Evolutionary conservation across 30 jellyfish, hydroid and myxozoan genomes (phyloP), one percentile per base, ranked within the genome.

Genomic region (Turritopsis dohrnii): DNA sequence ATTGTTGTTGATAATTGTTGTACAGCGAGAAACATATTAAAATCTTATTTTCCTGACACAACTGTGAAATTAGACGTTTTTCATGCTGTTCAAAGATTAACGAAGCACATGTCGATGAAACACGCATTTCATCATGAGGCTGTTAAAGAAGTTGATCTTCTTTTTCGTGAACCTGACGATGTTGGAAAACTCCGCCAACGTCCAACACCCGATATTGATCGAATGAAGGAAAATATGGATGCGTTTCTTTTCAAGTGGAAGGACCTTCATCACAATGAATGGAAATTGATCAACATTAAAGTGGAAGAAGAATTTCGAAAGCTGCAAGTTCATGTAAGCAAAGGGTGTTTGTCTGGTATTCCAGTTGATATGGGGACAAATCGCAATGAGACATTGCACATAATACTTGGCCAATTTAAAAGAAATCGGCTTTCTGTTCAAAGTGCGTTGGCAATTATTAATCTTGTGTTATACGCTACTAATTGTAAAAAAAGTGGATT

Each of bases 11-110:
- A 41, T 41, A 41, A 41, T 13, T 41, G 60, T 41, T 41, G 60
- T 13, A 41, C 60, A 41, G 13, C 60, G 5, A 41, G 60, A 41
- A 13, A 41, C 60, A 41, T 41, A 3, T 13, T 41, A 41, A 41
- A 13, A 41, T 41, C 60, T 41, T 13, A 41, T 66, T 66, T 66
- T 66, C 76, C 76, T 21, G 29, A 21, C 5, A 21, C 29, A 21
- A 17, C 29, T 66, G 76, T 66, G 76, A 66, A 66, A 66, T 66
- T 66, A 66, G 76, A 66, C 17, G 8, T 66, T 3, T 66, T 66
- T 17, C 76, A 66, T 66, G 76, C 76, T 21, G 29, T 66, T 7
- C 76, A 66, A 26, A 21, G 76, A 17, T 26, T 66, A 8, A 66
- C 76, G 9, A 66, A 66, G 76, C 27, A 17, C 17, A 21, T 66